Conservation (phyloP, 2,113 vertebrate genomes). For the Agapornis roseicollis region DNA sequence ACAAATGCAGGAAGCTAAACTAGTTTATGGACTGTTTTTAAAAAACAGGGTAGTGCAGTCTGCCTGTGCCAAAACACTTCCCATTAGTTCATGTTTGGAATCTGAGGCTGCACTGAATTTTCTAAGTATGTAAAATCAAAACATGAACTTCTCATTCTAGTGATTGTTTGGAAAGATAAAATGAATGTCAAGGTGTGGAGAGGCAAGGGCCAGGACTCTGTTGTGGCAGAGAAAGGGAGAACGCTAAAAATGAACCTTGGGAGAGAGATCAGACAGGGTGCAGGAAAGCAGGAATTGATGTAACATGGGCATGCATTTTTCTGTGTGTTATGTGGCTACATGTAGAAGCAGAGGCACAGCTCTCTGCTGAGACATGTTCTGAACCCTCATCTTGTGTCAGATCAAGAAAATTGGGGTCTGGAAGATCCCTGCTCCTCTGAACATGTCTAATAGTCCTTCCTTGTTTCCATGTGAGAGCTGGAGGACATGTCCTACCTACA, state of each 20-base stretch:
- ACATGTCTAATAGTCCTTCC: neutral
- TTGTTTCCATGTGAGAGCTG: neutral
- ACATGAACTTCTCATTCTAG: neutral
- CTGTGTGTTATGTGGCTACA: neutral
- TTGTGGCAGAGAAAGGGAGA: neutral
- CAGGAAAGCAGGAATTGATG: neutral
- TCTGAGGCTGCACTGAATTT: neutral
- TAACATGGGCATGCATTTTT: fast-evolving
- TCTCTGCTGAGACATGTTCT: neutral
- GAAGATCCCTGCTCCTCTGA: neutral
- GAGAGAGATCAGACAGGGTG: neutral
- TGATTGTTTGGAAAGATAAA: neutral
- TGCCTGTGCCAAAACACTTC: neutral
- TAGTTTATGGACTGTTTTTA: neutral
- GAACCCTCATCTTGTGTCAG: neutral
- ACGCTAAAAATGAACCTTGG: neutral
- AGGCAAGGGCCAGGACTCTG: neutral
- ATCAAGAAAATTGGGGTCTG: neutral
- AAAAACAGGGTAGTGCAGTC: neutral
- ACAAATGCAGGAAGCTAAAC: neutral
- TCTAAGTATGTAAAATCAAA: neutral
- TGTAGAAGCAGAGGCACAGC: neutral
- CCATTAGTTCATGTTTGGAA: neutral
- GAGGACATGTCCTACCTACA: neutral
- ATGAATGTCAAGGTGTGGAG: neutral